Evolutionary conservation across 2,113 vertebrate genomes (phyloP).

Genomic region (Sclerurus mexicanus): DNA sequence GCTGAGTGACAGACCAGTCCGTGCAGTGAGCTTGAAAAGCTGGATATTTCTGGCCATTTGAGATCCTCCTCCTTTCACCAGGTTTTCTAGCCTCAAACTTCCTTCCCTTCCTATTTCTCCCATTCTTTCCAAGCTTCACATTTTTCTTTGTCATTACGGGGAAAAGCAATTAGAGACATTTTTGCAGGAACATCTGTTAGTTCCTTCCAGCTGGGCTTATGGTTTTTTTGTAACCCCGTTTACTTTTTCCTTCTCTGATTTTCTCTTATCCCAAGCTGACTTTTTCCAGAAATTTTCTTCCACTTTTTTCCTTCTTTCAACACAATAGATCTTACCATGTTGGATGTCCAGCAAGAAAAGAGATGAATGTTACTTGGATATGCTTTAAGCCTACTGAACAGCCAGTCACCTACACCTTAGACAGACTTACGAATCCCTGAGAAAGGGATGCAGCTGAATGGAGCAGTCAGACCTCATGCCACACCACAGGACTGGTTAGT

Average conservation of each 20-base stretch:
- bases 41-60: neutral
- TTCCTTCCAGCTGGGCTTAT: neutral
- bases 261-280: neutral
- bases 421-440: neutral
- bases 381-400: neutral
- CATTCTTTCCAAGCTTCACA: neutral
- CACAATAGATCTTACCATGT: neutral
- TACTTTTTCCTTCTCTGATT: neutral
- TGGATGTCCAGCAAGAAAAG: neutral
- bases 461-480: rapidly evolving
- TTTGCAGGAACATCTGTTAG: neutral
- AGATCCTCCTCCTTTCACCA: neutral
- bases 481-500: neutral
- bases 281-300: neutral
- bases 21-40: neutral
- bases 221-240: neutral
- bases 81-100: neutral
- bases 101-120: neutral
- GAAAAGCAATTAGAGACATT: neutral
- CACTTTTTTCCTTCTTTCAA: neutral
- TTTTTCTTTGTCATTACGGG: neutral
- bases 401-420: neutral
- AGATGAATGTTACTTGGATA: neutral
- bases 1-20: neutral
- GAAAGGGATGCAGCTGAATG: neutral